Evolutionary conservation across 1,140 invertebrate species (phyloP), one percentile per base, ranked within the genome.

Genomic region (Camponotus pennsylvanicus): DNA sequence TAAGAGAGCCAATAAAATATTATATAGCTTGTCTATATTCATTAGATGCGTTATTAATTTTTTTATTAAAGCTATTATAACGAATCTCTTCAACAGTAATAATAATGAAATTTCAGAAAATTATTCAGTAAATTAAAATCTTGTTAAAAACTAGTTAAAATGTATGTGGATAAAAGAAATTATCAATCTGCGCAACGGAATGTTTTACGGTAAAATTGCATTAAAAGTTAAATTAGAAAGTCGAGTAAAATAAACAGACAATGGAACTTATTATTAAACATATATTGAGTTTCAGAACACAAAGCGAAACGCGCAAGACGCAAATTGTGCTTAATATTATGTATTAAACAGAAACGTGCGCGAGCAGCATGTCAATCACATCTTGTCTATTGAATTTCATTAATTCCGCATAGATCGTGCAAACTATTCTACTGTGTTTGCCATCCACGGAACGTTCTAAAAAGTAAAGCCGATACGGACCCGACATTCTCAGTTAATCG

Each of bases 401-500:
- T 82, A 73, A 71, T 82, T 9, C 52, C 11, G 64, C 34, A 42
- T 21, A 52, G 40, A 71, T 21, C 27, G 27, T 45, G 21, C 79
- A 42, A 82, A 82, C 49, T 42, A 34, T 71, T 71, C 66, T 32
- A 70, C 15, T 37, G n/a, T 52, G 34, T 79, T 45, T 52, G n/a
- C 7, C 5, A 34, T 8, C 18, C 15, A 21, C 13, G 37, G 59
- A 7, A 6, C n/a, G 27, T 7, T 11, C 21, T 2, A 8, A 52
- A 34, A 82, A 71, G 79, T 82, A 61, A 73, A 82, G 73, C 67
- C 67, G 34, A 82, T 82, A 82, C 37, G 21, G 21, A 34, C 21
- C 40, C 49, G 49, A 59, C 67, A 71, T 73, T 71, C 52, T 55
- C 78, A 71, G 78, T 82, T 71, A 71, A 82, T 80, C 64, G 64